Base-by-base conservation (phyloP, 2,797 vertebrate genomes). In the Danio albolineatus region DNA sequence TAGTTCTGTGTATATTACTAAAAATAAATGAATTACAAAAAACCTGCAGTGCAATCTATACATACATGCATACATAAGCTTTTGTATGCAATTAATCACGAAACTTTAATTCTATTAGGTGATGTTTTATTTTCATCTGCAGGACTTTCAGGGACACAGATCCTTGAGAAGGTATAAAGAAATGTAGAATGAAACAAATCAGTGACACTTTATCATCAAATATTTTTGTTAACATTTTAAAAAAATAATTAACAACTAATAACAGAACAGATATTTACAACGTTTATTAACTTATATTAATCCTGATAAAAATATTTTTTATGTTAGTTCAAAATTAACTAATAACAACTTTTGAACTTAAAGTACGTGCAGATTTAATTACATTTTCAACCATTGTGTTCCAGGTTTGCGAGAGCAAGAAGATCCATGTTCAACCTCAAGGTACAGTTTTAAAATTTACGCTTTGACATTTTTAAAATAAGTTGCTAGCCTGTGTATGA, bases 371-470 rank as follows among this genome's bases (percentile, higher is more conserved):
- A 28, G 28, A 3, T 28, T 28, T 28, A 28, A 28, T 28, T 28
- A 3, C 28, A 28, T 28, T 28, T 28, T 28, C 28, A 28, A 28
- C 28, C 53, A 16, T 21, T 59, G 56, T 19, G 17, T 82, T 80
- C 65, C 85, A 99, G 98, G 93, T 94, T 0, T 93, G 93, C 49
- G 92, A 92, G 12, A 90, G 88, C 87, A 91, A 85, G 70, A 96
- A 97, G 91, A 96, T 98, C 75, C 88, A 91, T 19, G 91, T 99
- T 28, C 97, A 98, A 79, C 92, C 93, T 71, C 98, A 99, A 97
- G 98, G 98, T 99, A 90, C 95, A 93, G 19, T 64, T 76, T 64
- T n/a, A 62, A 59, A 13, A n/a, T 46, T 10, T 9, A 38, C 10
- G 21, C 54, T 16, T 57, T 14, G n/a, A 14, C 19, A 57, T 57